These are phyloP conservation scores for Etheostoma perlongum DNA, from an alignment of 2,797 vertebrate species.

Conservation along the genomic window DNA sequence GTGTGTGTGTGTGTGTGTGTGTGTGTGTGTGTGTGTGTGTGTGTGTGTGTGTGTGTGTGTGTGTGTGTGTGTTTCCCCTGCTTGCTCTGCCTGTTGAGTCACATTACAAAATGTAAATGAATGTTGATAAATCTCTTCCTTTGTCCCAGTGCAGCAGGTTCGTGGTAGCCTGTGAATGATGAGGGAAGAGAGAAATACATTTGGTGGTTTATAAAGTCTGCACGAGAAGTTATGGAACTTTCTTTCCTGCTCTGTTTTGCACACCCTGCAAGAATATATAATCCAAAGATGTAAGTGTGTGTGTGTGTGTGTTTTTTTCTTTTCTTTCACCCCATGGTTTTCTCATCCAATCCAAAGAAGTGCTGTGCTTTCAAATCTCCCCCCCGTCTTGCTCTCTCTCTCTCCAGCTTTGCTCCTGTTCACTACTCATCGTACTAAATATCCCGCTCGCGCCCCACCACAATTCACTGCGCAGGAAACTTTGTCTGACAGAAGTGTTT, in stretches of 20 bases:
- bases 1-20: too few species aligned
- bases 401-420: slow-evolving; percentile 43
- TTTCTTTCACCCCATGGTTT: slow-evolving; percentile 58
- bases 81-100: neutral
- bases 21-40: too few species aligned
- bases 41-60: too few species aligned
- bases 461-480: slow-evolving; percentile 52
- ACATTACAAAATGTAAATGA: slow-evolving; percentile 6
- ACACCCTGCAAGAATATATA: slow-evolving; percentile 69
- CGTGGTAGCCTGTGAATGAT: neutral
- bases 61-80: neutral
- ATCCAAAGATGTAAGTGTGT: slow-evolving; percentile 58
- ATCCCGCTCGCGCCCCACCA: slow-evolving; percentile 52
- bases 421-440: slow-evolving; percentile 63
- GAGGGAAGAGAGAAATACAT: slow-evolving; percentile 35
- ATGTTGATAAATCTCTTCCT: slow-evolving; percentile 33
- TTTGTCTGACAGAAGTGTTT: slow-evolving; percentile 57
- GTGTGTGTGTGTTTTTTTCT: slow-evolving; percentile 15
- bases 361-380: slow-evolving; percentile 77
- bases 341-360: slow-evolving; percentile 72
- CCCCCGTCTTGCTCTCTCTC: slow-evolving; percentile 5
- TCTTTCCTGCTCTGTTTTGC: slow-evolving; percentile 60
- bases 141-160: slow-evolving; percentile 9
- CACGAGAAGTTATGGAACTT: slow-evolving; percentile 53
- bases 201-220: slow-evolving; percentile 51